Evolutionary conservation across 2,888 invertebrate genomes (phyloP).

Genomic region (Drosophila demipolita): DNA sequence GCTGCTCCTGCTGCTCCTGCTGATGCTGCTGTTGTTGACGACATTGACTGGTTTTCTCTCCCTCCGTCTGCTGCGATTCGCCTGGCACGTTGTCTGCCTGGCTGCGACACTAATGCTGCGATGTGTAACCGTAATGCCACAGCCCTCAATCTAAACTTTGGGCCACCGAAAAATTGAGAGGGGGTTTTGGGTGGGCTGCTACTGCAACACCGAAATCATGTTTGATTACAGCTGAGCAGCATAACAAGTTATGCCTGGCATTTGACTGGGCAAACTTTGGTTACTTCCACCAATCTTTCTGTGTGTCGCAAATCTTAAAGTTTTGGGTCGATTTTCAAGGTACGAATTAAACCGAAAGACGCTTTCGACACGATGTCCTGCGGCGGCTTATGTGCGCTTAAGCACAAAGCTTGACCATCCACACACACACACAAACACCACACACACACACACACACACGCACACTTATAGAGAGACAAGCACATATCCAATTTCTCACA

Average conservation of each 20-base stretch:
- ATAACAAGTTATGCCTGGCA: conserved; percentile 65
- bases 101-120: conserved; percentile 75
- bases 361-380: conserved; percentile 64
- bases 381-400: conserved; percentile 80
- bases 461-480: conserved; percentile 21
- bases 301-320: conserved; percentile 57
- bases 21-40: conserved; percentile 56
- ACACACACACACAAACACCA: conserved; percentile 21
- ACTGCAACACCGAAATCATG: conserved; percentile 61
- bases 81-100: conserved; percentile 71
- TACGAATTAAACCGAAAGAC: conserved; percentile 70
- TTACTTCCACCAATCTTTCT: conserved; percentile 1
- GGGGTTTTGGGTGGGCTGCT: conserved; percentile 4
- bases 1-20: conserved; percentile 12
- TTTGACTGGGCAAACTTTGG: conserved; percentile 32
- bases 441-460: conserved; percentile 19
- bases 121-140: conserved; percentile 65
- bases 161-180: conserved; percentile 35
- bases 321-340: conserved; percentile 42
- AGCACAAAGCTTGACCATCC: conserved; percentile 74
- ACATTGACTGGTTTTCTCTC: conserved; percentile 67
- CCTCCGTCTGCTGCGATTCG: conserved; percentile 62
- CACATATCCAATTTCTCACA: conserved; percentile 30
- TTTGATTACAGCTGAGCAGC: conserved; percentile 78
- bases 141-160: conserved; percentile 35